Percentiles rank a stretch among this genome's conserved stretches.
phyloP scores from a whole-genome alignment of 2,113 vertebrate species.

The Thamnaconus septentrionalis region DNA sequence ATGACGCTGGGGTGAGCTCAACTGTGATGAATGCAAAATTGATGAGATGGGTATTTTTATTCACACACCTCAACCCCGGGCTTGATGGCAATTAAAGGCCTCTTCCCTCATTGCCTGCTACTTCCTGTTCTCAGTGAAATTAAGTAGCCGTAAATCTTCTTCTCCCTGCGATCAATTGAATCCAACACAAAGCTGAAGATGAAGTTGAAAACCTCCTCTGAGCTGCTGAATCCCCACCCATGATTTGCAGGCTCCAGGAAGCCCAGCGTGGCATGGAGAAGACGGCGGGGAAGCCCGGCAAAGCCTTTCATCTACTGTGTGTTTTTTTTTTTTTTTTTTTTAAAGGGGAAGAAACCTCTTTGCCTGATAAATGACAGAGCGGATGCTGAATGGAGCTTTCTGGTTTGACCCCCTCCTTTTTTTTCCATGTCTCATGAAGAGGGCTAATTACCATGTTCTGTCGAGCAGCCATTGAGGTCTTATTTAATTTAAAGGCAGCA shows the following conservation, averaged over 20 bases:
- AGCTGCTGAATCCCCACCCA: conserved; percentile 27
- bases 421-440: conserved; percentile 64
- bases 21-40: too few relatives aligned
- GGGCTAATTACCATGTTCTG: conserved; percentile 76
- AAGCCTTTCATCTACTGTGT: conserved; percentile 52
- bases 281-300: conserved; percentile 57
- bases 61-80: conserved; percentile 24
- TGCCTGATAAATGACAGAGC: conserved; percentile 72
- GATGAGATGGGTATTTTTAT: conserved; percentile 10
- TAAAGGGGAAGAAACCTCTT: conserved; percentile 48
- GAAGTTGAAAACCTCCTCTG: conserved; percentile 37
- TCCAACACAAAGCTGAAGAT: conserved; percentile 35
- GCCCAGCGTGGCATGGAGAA: conserved; percentile 43
- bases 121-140: conserved; percentile 29
- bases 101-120: conserved; percentile 22
- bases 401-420: conserved; percentile 57
- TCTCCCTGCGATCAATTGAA: conserved; percentile 38
- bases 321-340: conserved; percentile 32
- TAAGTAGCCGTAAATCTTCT: conserved; percentile 36
- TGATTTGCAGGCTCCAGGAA: conserved; percentile 58
- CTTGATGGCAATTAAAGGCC: conserved; percentile 21
- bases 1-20: background rate
- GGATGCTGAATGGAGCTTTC: conserved; percentile 64
- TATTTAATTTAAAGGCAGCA: conserved; percentile 70
- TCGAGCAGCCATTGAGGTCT: conserved; percentile 69